Conservation (phyloP, 1,140 invertebrate species). For the Lethocerus indicus region DNA sequence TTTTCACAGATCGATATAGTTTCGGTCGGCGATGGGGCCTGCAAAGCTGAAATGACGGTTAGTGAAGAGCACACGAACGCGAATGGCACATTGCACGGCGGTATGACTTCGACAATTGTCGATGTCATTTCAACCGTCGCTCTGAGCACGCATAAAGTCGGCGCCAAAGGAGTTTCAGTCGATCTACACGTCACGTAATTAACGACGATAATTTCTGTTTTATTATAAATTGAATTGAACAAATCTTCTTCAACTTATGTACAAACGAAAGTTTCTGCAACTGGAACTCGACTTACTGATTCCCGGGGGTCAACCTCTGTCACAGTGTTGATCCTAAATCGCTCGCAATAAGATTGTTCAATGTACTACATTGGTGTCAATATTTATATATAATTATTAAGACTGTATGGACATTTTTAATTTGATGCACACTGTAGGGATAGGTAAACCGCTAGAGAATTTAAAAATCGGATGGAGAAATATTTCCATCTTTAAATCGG, state of each 20-base stretch:
- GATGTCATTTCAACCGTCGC: conserved; percentile 71
- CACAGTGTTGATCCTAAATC: too few species aligned
- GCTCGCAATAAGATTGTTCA: too few species aligned
- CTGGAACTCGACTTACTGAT: too few species aligned
- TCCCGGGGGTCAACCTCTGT: too few species aligned
- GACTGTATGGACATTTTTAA: too few species aligned
- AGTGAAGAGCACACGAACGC: conserved; percentile 57
- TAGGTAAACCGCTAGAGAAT: too few species aligned
- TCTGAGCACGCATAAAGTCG: conserved; percentile 41
- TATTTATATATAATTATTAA: too few species aligned
- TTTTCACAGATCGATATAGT: conserved; percentile 44
- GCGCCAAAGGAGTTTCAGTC: conserved; percentile 51
- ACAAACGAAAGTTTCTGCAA: neutral
- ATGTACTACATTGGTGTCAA: too few species aligned
- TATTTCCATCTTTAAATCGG: too few species aligned
- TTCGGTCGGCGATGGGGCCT: conserved; percentile 44
- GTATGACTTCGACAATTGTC: conserved; percentile 61
- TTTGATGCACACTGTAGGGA: too few species aligned
- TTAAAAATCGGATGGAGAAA: too few species aligned
- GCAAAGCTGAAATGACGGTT: conserved; percentile 59
- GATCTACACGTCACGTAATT: conserved; percentile 52
- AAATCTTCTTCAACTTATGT: neutral
- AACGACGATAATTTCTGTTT: neutral
- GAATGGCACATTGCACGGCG: conserved; percentile 63
- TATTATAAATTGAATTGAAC: neutral